These are phyloP conservation scores for Drosophila santomea DNA, from an alignment of 1,140 invertebrate genomes.

Conservation along the genomic window DNA sequence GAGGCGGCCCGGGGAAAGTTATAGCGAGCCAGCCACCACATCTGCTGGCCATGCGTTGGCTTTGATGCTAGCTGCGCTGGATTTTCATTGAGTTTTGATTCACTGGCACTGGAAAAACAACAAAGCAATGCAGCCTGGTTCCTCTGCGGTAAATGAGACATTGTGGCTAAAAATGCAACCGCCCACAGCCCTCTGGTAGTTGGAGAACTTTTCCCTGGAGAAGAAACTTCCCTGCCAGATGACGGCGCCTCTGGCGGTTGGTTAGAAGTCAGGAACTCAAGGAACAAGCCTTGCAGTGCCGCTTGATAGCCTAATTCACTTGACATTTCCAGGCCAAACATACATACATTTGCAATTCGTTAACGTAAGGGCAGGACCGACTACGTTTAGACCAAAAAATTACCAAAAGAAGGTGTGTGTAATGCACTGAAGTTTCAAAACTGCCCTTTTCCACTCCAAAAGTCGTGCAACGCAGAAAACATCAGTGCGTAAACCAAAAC, in stretches of 20 bases:
- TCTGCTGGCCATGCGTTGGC: conserved; percentile 58
- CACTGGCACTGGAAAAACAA: conserved; percentile 29
- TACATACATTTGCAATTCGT: conserved; percentile 28
- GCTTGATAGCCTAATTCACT: conserved; percentile 3
- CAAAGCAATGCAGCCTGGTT: conserved; percentile 33
- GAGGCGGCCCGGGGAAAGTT: conserved; percentile 42
- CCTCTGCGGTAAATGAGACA: conserved; percentile 34
- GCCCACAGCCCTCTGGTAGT: conserved; percentile 22
- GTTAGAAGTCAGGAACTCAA: conserved; percentile 20
- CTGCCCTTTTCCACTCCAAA: neutral
- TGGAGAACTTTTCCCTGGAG: conserved; percentile 31
- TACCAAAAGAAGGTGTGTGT: no score
- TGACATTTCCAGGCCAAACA: conserved; percentile 27
- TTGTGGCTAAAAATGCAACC: conserved; percentile 12
- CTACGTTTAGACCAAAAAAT: no score
- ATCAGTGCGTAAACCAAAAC: conserved; percentile 12
- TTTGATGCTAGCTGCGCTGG: conserved; percentile 3
- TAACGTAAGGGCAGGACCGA: conserved; percentile 1
- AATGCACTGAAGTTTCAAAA: no score
- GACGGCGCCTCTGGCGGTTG: conserved; percentile 12
- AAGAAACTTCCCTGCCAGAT: conserved; percentile 23
- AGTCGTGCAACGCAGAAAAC: neutral
- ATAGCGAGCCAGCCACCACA: conserved; percentile 40
- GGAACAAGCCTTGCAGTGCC: no score
- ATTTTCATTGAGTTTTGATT: conserved; percentile 26